These are phyloP conservation scores for Hephaestus fuliginosus DNA, from an alignment of 2,797 vertebrate genomes.

Conservation along the genomic window DNA sequence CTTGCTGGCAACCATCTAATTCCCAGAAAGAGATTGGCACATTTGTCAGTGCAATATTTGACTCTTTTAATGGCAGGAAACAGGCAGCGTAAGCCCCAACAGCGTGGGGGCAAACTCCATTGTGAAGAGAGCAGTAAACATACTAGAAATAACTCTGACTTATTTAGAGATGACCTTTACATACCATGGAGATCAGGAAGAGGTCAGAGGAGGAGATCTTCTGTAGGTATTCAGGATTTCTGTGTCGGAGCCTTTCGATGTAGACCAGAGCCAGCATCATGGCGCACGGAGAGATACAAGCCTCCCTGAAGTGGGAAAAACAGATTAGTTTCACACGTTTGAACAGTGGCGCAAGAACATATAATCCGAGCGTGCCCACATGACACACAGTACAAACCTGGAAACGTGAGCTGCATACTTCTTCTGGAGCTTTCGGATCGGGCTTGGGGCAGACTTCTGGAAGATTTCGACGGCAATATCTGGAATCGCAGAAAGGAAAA, in stretches of 20 bases:
- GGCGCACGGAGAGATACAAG: slow-evolving; percentile 97
- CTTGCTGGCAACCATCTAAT: slow-evolving; percentile 98
- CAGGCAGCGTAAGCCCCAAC: not conserved
- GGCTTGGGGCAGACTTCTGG: slow-evolving; percentile 97
- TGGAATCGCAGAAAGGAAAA: slow-evolving; percentile 56
- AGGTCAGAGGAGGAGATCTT: slow-evolving; percentile 99
- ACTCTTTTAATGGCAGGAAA: not conserved
- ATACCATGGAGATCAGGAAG: slow-evolving; percentile 98
- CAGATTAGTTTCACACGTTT: rapidly evolving
- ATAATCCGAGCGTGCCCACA: rapidly evolving
- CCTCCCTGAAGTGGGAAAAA: slow-evolving; percentile 87
- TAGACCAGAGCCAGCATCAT: slow-evolving; percentile 99
- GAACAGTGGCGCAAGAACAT: not conserved
- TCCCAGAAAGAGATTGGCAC: not conserved
- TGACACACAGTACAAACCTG: slow-evolving; percentile 83
- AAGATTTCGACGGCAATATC: slow-evolving; percentile 98
- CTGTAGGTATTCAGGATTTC: slow-evolving; percentile 97
- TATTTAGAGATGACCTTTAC: slow-evolving; percentile 44
- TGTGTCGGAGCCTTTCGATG: slow-evolving; percentile 95
- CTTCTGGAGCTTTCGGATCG: slow-evolving; percentile 95
- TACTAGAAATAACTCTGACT: slow-evolving; percentile 17
- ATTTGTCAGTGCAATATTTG: not conserved
- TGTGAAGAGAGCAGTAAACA: not conserved
- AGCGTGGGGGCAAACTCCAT: not conserved
- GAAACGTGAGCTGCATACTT: slow-evolving; percentile 97